These are phyloP conservation scores for Trichechus manatus DNA, from an alignment of 2,113 vertebrate genomes.

Conservation along the genomic window DNA sequence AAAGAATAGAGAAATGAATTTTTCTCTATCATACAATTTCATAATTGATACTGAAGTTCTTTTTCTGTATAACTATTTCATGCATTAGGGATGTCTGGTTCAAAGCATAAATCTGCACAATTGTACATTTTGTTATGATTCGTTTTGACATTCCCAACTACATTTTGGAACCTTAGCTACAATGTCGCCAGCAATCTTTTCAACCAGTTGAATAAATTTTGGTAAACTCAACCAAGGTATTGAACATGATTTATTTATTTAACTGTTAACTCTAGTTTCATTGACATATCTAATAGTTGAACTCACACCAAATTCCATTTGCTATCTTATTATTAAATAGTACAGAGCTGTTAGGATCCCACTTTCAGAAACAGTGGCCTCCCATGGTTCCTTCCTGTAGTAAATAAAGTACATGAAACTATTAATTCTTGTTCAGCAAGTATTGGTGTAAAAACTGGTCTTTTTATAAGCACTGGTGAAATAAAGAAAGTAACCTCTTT, in stretches of 20 bases:
- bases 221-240: conserved; percentile 76
- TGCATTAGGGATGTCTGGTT: conserved; percentile 70
- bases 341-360: background rate
- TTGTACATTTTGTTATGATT: conserved; percentile 78
- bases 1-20: conserved; percentile 66
- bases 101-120: conserved; percentile 79
- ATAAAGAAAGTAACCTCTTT: conserved; percentile 53
- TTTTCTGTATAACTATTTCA: conserved; percentile 39
- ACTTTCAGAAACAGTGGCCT: conserved; percentile 23
- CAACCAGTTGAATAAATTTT: conserved; percentile 83
- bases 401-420: background rate
- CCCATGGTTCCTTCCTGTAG: background rate
- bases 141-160: conserved; percentile 85
- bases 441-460: conserved; percentile 31
- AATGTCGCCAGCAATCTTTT: conserved; percentile 78
- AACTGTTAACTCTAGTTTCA: conserved; percentile 76
- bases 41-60: background rate
- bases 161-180: conserved; percentile 82
- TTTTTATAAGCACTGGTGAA: conserved; percentile 49
- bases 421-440: conserved; percentile 31
- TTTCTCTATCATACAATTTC: background rate
- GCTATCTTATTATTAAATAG: conserved; percentile 76
- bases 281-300: conserved; percentile 62
- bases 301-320: conserved; percentile 61
- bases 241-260: conserved; percentile 82